Conservation (phyloP, 2,888 invertebrate genomes). For the Odontomyia ornata region DNA sequence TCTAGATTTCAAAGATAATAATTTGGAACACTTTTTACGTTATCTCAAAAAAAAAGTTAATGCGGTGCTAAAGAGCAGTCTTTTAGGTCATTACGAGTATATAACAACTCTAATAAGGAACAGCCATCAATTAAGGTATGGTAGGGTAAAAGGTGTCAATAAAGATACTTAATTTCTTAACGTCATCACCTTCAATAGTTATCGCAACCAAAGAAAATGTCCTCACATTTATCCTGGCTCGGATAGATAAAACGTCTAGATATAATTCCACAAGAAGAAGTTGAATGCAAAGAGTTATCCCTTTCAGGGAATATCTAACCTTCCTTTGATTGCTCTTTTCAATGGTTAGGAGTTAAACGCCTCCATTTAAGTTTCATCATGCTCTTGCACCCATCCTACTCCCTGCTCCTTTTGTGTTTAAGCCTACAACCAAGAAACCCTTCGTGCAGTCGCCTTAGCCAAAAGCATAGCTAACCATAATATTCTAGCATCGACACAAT, state of each 20-base stretch:
- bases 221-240: neutral
- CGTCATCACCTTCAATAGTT: neutral
- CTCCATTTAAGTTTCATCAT: conserved; percentile 36
- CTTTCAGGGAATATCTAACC: conserved; percentile 44
- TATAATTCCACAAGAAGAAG: conserved; percentile 8
- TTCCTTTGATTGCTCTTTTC: conserved; percentile 44
- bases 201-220: neutral
- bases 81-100: too few species aligned
- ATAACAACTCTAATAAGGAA: too few species aligned
- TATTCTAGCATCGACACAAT: conserved; percentile 30
- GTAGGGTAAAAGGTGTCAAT: too few species aligned
- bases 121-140: too few species aligned
- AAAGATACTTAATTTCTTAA: neutral
- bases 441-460: neutral
- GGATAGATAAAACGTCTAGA: neutral
- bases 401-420: neutral
- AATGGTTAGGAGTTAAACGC: conserved; percentile 38
- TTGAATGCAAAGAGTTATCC: conserved; percentile 34
- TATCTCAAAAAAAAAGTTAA: too few species aligned
- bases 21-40: too few species aligned
- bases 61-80: too few species aligned
- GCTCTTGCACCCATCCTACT: conserved; percentile 1
- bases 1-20: too few species aligned
- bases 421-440: neutral
- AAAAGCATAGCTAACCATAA: conserved; percentile 35